A percentile compares a stretch with the other conserved stretches of the same genome.
phyloP scores from a whole-genome alignment of 2,888 invertebrate genomes.

The Crocallis elinguaria region DNA sequence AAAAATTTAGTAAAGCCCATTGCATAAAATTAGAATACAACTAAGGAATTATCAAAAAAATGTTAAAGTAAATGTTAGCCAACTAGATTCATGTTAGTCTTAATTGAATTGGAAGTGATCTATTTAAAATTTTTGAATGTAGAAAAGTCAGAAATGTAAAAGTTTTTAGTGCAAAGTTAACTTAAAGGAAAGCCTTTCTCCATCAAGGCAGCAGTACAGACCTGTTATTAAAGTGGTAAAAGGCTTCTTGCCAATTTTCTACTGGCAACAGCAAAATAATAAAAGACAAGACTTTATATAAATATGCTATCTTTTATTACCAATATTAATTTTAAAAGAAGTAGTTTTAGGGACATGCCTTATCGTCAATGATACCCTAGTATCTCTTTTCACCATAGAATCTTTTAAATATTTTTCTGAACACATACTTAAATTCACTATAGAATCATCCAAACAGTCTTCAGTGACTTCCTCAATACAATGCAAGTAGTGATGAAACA shows the following conservation, averaged over 20 bases:
- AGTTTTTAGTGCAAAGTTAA: not conserved
- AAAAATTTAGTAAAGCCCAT: constrained; percentile 71
- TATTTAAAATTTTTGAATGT: constrained; percentile 34
- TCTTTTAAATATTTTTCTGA: constrained; percentile 81
- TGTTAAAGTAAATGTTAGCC: constrained; percentile 47
- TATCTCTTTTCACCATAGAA: constrained; percentile 85
- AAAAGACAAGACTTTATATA: not conserved
- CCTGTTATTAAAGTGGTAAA: too few species aligned
- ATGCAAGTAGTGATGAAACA: constrained; percentile 94
- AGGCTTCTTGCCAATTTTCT: not conserved
- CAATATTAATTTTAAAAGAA: constrained; percentile 88
- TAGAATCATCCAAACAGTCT: constrained; percentile 86
- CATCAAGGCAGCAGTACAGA: too few species aligned
- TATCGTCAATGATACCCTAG: constrained; percentile 95
- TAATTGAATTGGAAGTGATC: constrained; percentile 1
- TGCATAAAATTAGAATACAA: constrained; percentile 45
- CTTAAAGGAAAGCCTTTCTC: too few species aligned
- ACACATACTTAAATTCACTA: constrained; percentile 88
- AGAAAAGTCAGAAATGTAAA: constrained; percentile 16
- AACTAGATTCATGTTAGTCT: constrained; percentile 51
- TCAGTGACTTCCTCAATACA: constrained; percentile 89
- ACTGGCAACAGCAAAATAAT: not conserved
- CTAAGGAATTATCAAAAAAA: constrained; percentile 29
- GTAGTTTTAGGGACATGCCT: constrained; percentile 96
- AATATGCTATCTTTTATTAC: constrained; percentile 63